phyloP scores from a whole-genome alignment of 1,140 invertebrate genomes.

The Apis florea region DNA sequence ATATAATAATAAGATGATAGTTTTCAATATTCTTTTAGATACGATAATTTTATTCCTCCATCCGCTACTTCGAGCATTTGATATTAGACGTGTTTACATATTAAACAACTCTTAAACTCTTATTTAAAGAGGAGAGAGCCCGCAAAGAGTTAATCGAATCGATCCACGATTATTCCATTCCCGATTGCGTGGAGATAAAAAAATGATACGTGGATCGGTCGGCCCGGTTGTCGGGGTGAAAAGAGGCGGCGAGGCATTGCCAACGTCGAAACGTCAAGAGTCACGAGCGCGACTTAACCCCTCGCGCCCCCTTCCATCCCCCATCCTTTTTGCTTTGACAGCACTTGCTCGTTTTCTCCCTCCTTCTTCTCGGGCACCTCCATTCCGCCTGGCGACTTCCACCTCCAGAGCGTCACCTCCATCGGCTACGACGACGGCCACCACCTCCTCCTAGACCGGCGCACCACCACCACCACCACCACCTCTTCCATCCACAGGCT shows the following conservation, averaged over 20 bases:
- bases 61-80: no score
- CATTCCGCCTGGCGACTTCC: conserved; percentile 23
- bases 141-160: neutral
- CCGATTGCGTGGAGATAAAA: neutral
- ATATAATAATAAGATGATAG: no score
- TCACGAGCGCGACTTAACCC: conserved; percentile 50
- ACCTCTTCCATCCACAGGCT: neutral
- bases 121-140: neutral
- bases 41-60: no score
- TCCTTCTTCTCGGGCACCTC: conserved; percentile 18
- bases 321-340: conserved; percentile 62
- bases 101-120: no score
- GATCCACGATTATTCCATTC: neutral
- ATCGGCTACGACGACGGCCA: conserved; percentile 36
- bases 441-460: conserved; percentile 44
- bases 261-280: conserved; percentile 34
- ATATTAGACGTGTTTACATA: no score
- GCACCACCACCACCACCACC: conserved; percentile 35
- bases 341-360: conserved; percentile 56
- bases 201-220: conserved; percentile 11
- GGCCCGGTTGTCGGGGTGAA: neutral
- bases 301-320: neutral
- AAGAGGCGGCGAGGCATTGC: neutral
- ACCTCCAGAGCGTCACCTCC: conserved; percentile 40
- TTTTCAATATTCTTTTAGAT: no score